Evolutionary conservation across 2,888 invertebrate species (phyloP).

Genomic region (Ptilodon capucinus): DNA sequence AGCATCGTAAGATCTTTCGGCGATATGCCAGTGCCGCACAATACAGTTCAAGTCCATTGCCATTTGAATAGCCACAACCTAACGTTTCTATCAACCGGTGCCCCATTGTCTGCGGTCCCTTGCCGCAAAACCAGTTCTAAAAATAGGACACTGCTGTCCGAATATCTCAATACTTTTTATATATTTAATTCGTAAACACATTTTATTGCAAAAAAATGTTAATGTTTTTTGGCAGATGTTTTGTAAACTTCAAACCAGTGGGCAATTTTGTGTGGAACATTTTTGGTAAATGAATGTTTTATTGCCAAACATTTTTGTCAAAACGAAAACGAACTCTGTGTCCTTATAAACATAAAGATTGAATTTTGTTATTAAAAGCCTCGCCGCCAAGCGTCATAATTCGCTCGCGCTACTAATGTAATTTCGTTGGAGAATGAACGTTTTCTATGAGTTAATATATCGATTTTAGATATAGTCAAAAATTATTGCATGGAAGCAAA

Average conservation of each 20-base stretch:
- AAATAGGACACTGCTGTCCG: conserved; percentile 41
- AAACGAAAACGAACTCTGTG: too few relatives aligned
- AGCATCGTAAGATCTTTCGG: background rate
- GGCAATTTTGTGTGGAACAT: background rate
- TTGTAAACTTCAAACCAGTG: background rate
- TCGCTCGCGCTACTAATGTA: too few relatives aligned
- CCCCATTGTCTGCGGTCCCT: conserved; percentile 37
- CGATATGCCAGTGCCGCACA: background rate
- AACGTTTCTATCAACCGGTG: conserved; percentile 32
- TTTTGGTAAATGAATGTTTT: background rate
- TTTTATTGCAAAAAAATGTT: background rate
- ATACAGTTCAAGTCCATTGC: conserved; percentile 14
- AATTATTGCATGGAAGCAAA: too few relatives aligned
- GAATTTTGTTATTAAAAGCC: too few relatives aligned
- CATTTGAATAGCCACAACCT: conserved; percentile 22
- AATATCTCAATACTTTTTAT: conserved; percentile 34
- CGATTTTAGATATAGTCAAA: too few relatives aligned
- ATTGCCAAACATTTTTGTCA: too few relatives aligned
- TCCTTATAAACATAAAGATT: too few relatives aligned
- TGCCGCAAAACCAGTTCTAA: conserved; percentile 25
- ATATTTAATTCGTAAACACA: background rate
- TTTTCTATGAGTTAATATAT: too few relatives aligned
- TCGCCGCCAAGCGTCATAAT: too few relatives aligned
- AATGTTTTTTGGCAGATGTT: background rate
- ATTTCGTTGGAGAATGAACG: too few relatives aligned